Percentiles rank a stretch among this genome's conserved stretches.
phyloP scores from a whole-genome alignment of 2,888 invertebrate species.

The Phaedon cochleariae region DNA sequence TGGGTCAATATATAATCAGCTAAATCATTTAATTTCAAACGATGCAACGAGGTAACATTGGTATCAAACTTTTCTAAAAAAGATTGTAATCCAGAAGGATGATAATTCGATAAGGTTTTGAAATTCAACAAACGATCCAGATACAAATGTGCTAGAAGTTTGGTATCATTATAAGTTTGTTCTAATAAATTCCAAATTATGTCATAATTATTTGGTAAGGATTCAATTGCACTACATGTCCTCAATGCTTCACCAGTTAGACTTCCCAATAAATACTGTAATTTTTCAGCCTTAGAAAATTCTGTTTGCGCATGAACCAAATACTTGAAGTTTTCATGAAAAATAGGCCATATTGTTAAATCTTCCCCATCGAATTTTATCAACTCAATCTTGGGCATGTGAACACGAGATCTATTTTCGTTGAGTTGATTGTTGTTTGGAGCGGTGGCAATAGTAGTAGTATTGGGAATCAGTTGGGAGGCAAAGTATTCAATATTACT shows the following conservation, averaged over 20 bases:
- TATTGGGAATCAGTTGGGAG: conserved; percentile 1
- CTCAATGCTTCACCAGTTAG: conserved; percentile 15
- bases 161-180: too few relatives aligned
- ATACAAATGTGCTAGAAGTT: too few relatives aligned
- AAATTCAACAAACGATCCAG: too few relatives aligned
- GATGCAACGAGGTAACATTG: neutral
- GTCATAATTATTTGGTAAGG: neutral
- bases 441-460: neutral
- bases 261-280: conserved; percentile 20
- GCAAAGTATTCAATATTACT: conserved; percentile 16
- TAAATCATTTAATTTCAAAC: neutral
- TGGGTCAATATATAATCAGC: too few relatives aligned
- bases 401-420: neutral
- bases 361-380: conserved; percentile 22
- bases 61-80: too few relatives aligned
- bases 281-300: conserved; percentile 24
- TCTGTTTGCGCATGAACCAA: conserved; percentile 15
- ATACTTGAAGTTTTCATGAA: conserved; percentile 28
- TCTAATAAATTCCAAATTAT: neutral
- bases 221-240: conserved; percentile 15
- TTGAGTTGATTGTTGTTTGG: neutral
- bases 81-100: too few relatives aligned
- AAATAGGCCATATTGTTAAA: conserved; percentile 20
- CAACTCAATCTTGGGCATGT: conserved; percentile 21
- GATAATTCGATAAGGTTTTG: too few relatives aligned